Evolutionary conservation across 2,113 vertebrate species (phyloP).

Genomic region (Cynoglossus semilaevis): DNA sequence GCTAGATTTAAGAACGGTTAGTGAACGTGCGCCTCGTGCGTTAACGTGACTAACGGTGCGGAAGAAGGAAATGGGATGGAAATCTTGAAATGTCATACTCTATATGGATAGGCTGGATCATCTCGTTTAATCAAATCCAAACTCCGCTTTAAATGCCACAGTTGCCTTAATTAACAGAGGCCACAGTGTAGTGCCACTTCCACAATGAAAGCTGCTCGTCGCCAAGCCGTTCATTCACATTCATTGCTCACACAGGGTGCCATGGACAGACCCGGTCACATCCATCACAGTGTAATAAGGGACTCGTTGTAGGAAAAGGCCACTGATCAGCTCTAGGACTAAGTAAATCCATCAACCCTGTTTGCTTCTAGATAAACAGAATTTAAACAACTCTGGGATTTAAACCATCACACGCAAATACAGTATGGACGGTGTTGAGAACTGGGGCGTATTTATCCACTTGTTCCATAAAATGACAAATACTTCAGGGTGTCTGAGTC

Average conservation of each 20-base stretch:
- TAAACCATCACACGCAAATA: too few species aligned
- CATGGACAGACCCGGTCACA: constrained; percentile 16
- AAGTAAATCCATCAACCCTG: constrained; percentile 18
- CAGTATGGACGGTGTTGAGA: background rate
- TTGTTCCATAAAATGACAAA: too few species aligned
- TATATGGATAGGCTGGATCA: constrained; percentile 60
- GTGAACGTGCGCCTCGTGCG: constrained; percentile 17
- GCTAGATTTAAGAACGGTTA: constrained; percentile 20
- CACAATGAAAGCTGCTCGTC: constrained; percentile 41
- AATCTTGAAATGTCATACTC: constrained; percentile 64
- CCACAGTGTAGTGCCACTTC: constrained; percentile 43
- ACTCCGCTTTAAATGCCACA: constrained; percentile 65
- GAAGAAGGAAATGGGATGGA: constrained; percentile 62
- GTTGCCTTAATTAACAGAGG: constrained; percentile 63
- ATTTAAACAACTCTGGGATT: constrained; percentile 2
- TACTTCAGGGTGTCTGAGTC: too few species aligned
- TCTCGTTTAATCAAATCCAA: constrained; percentile 61
- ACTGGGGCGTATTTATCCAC: too few species aligned
- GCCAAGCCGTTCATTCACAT: constrained; percentile 34
- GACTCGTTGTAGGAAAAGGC: constrained; percentile 3
- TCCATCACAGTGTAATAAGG: constrained; percentile 17
- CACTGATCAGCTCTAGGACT: constrained; percentile 3
- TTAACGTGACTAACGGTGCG: constrained; percentile 33
- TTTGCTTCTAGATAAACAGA: background rate
- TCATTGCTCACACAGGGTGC: constrained; percentile 23